A percentile compares a stretch with the other conserved stretches of the same genome.
phyloP scores from a whole-genome alignment of 2,113 vertebrate genomes.

The Syngnathus typhle region DNA sequence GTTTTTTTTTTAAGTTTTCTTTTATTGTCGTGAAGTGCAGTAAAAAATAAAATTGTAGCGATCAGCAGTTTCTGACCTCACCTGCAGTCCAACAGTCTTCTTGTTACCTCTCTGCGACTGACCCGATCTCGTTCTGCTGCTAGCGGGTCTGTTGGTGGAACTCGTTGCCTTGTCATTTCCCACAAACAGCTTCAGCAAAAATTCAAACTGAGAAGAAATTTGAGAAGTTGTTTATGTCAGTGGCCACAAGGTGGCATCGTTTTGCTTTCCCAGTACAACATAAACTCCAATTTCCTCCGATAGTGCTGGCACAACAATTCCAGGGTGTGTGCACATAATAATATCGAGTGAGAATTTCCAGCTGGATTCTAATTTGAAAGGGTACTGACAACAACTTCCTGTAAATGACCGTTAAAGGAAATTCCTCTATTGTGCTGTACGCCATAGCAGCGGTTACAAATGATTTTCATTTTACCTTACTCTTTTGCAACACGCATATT shows the following conservation, averaged over 20 bases:
- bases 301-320: conserved; percentile 46
- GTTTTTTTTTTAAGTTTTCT: background rate
- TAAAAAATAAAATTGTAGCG: background rate
- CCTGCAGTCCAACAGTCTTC: conserved; percentile 94
- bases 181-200: conserved; percentile 84
- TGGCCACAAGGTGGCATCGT: conserved; percentile 57
- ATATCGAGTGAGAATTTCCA: background rate
- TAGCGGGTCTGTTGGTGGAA: conserved; percentile 62
- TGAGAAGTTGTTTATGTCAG: background rate
- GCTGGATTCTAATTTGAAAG: background rate
- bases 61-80: conserved; percentile 44
- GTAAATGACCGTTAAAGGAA: background rate
- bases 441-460: background rate
- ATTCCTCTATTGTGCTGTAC: background rate
- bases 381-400: conserved; percentile 9
- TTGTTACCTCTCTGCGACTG: conserved; percentile 80
- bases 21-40: background rate
- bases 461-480: conserved; percentile 77
- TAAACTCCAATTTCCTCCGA: conserved; percentile 34
- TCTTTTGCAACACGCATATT: conserved; percentile 88
- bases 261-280: conserved; percentile 13
- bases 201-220: conserved; percentile 74
- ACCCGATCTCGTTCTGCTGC: conserved; percentile 59
- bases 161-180: conserved; percentile 76
- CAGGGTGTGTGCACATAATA: conserved; percentile 37